Evolutionary conservation across 2,797 vertebrate genomes (phyloP).

Genomic region (Myioborus miniatus): DNA sequence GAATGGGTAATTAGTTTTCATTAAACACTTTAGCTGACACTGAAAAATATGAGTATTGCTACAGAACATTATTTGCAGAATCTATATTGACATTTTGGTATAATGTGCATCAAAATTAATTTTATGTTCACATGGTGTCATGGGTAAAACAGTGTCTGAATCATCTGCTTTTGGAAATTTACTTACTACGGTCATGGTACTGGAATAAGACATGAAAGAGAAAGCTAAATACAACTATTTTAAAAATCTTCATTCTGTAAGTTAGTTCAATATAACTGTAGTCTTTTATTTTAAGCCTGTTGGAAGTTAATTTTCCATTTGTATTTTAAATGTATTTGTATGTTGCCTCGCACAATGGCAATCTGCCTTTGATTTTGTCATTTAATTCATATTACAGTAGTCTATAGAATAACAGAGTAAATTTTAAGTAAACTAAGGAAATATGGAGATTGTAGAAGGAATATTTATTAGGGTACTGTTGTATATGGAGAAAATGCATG

Average conservation of each 20-base stretch:
- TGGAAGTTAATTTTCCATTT: neutral
- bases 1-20: constrained; percentile 58
- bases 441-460: neutral
- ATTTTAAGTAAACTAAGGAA: neutral
- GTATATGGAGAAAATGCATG: neutral
- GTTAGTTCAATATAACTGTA: neutral
- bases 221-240: neutral
- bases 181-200: neutral
- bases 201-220: neutral
- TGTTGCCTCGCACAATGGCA: neutral
- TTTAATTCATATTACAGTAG: neutral
- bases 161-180: neutral
- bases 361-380: neutral
- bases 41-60: neutral
- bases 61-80: neutral
- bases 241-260: neutral
- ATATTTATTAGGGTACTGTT: neutral
- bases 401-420: neutral
- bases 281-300: neutral
- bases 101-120: neutral
- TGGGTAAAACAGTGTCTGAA: neutral
- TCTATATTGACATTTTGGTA: neutral
- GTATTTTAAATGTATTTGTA: neutral
- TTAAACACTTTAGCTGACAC: constrained; percentile 6
- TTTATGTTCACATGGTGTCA: neutral